These are phyloP conservation scores for Electrona antarctica DNA, from an alignment of 2,113 vertebrate genomes.

Conservation along the genomic window DNA sequence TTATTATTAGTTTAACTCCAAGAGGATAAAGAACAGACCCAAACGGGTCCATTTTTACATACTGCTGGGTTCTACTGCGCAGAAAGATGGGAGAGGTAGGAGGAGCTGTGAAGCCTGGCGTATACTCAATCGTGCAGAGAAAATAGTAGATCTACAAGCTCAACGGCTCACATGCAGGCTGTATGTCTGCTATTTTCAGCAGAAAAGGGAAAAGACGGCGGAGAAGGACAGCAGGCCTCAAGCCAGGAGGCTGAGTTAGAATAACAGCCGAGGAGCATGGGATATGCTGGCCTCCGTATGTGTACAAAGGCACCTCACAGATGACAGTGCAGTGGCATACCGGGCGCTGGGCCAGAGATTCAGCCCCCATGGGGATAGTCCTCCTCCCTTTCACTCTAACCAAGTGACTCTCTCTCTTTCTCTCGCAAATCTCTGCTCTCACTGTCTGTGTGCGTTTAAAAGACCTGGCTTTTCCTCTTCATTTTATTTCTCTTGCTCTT, in stretches of 20 bases:
- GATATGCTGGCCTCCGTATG: conserved; percentile 52
- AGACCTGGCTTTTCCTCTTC: background rate
- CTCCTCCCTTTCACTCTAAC: conserved; percentile 29
- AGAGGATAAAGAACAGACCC: too few relatives aligned
- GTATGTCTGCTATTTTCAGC: too few relatives aligned
- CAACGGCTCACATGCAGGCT: too few relatives aligned
- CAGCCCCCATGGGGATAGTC: conserved; percentile 52
- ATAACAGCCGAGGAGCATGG: conserved; percentile 55
- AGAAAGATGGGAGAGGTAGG: too few relatives aligned
- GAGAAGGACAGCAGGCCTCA: conserved; percentile 33
- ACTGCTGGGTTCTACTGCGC: too few relatives aligned
- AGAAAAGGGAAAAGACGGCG: conserved; percentile 5
- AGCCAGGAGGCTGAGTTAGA: conserved; percentile 34
- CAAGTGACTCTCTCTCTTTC: conserved; percentile 15
- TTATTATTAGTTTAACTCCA: too few relatives aligned
- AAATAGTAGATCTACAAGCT: too few relatives aligned
- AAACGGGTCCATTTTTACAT: too few relatives aligned
- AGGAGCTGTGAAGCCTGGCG: too few relatives aligned
- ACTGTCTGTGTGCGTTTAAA: background rate
- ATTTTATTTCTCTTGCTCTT: conserved; percentile 20
- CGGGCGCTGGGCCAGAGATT: conserved; percentile 45
- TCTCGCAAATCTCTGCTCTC: background rate
- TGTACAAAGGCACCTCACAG: conserved; percentile 56
- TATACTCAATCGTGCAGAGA: too few relatives aligned
- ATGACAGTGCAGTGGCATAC: conserved; percentile 62